phyloP scores from a whole-genome alignment of 2,113 vertebrate genomes.

The Corythoichthys intestinalis region DNA sequence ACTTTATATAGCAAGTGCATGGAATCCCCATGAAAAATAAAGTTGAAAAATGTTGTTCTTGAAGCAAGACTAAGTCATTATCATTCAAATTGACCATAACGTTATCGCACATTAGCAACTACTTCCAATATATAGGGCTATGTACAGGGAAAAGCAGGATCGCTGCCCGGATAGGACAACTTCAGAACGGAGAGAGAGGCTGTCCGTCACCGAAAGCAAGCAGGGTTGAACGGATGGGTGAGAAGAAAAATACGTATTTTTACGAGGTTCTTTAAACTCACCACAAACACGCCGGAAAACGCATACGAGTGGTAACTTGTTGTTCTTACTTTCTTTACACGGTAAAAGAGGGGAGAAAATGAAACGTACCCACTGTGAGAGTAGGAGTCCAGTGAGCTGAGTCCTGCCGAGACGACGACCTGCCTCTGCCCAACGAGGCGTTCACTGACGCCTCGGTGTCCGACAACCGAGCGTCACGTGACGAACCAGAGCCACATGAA shows the following conservation, averaged over 20 bases:
- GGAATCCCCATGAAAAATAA: not conserved
- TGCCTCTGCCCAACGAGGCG: conserved; percentile 41
- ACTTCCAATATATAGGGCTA: not conserved
- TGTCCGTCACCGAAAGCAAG: not conserved
- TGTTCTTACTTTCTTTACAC: not conserved
- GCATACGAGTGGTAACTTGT: not conserved
- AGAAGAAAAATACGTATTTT: too few relatives aligned
- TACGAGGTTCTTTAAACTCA: not conserved
- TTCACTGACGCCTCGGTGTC: conserved; percentile 36
- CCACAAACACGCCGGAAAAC: not conserved
- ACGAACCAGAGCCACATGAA: not conserved
- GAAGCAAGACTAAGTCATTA: not conserved
- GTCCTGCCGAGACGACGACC: conserved; percentile 5
- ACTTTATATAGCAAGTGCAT: not conserved
- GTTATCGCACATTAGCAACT: not conserved
- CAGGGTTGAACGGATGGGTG: not conserved
- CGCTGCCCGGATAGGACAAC: not conserved
- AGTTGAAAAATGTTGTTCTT: not conserved
- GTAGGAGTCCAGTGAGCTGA: not conserved
- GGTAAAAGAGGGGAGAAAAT: not conserved
- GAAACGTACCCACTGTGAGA: conserved; percentile 39
- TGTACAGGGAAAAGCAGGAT: not conserved
- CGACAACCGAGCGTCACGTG: conserved; percentile 20
- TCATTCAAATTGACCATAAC: not conserved
- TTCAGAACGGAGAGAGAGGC: not conserved